Conservation (phyloP, 2,797 vertebrate genomes). For the Austrolebias charrua region DNA sequence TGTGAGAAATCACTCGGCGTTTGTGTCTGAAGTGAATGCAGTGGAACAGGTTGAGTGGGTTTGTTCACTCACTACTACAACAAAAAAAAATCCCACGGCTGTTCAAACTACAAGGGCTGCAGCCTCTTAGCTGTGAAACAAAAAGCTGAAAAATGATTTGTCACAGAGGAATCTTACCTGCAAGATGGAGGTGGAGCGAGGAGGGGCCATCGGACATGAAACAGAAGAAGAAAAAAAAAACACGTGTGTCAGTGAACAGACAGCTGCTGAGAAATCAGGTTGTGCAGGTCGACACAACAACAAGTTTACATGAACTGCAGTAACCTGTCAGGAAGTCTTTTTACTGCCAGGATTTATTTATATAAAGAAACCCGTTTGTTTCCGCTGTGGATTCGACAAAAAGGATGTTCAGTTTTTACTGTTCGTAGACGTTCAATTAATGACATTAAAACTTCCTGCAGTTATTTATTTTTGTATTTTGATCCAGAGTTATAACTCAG, state of each 20-base stretch:
- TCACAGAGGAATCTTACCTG: slow-evolving; percentile 42
- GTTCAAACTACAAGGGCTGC: background rate
- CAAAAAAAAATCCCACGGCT: background rate
- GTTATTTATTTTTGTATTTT: too few species aligned
- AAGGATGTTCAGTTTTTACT: too few species aligned
- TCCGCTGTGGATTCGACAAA: background rate
- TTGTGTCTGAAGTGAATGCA: slow-evolving; percentile 40
- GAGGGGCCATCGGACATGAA: slow-evolving; percentile 29
- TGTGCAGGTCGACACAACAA: background rate
- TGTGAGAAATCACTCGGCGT: background rate
- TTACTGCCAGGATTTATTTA: background rate
- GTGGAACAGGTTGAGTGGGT: slow-evolving; percentile 49
- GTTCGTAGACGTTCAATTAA: too few species aligned
- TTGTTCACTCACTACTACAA: slow-evolving; percentile 16
- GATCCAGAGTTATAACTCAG: too few species aligned
- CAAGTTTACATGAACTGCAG: slow-evolving; percentile 2
- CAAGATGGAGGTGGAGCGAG: background rate
- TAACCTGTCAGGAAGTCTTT: slow-evolving; percentile 2
- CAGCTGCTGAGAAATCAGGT: slow-evolving; percentile 18
- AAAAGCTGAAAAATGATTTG: background rate
- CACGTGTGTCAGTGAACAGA: background rate
- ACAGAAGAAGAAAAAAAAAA: slow-evolving; percentile 17
- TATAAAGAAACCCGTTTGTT: background rate
- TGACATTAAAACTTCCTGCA: too few species aligned
- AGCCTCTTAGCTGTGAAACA: too few species aligned